Evolutionary conservation across 2,888 invertebrate genomes (phyloP).

Genomic region (Meteorus cinctellus): DNA sequence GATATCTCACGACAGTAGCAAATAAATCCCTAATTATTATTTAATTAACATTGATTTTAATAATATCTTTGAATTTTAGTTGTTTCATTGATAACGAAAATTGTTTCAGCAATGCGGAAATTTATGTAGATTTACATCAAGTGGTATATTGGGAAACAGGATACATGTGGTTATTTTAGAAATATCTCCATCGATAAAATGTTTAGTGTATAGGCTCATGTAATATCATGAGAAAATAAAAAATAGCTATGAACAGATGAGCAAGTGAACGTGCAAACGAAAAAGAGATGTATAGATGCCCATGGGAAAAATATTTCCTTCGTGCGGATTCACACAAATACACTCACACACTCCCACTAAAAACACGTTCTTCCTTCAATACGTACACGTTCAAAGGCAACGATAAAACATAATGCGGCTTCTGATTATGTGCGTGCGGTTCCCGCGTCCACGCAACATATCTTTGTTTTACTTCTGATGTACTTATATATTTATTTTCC

Average conservation of each 20-base stretch:
- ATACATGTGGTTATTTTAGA: constrained; percentile 1
- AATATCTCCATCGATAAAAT: neutral
- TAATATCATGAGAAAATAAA: neutral
- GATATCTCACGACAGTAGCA: neutral
- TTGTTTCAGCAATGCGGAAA: constrained; percentile 6
- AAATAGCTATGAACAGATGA: neutral
- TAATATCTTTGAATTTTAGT: too few relatives aligned
- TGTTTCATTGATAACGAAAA: neutral
- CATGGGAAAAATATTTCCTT: constrained; percentile 12
- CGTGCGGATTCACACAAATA: neutral
- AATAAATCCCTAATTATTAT: neutral
- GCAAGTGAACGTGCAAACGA: neutral
- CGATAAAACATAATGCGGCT: neutral
- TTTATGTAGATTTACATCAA: neutral
- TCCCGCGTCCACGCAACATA: neutral
- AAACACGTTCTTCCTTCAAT: constrained; percentile 10
- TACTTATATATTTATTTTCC: neutral
- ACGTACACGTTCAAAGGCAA: neutral
- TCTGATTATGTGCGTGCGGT: neutral
- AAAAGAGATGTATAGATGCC: constrained; percentile 3
- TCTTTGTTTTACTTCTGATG: neutral
- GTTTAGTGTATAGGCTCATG: neutral
- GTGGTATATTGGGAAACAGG: neutral
- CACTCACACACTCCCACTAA: neutral
- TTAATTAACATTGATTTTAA: too few relatives aligned